Conservation (phyloP, 2,113 vertebrate genomes). For the rabbit (Oryctolagus cuniculus) region mOryCun1.1 NC_091435.1:94049501-94050000, state of each 20-base stretch:
- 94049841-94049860: too few species aligned
- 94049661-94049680: not conserved
- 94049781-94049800: not conserved
- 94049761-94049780: not conserved
- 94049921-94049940: too few species aligned
- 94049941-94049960: too few species aligned
- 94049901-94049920: too few species aligned
- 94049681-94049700: conserved; percentile 4
- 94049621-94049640: not conserved
- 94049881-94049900: too few species aligned
- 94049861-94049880: too few species aligned
- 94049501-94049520: too few species aligned
- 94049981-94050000: too few species aligned
- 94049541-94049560: not conserved
- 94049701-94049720: not conserved
- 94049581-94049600: not conserved
- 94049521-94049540: not conserved
- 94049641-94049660: not conserved
- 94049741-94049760: not conserved
- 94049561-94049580: not conserved
- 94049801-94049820: not conserved
- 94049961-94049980: too few species aligned
- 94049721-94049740: not conserved
- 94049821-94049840: not conserved
- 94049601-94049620: not conserved